These are phyloP conservation scores for Mesoligia furuncula DNA, from an alignment of 2,888 invertebrate genomes.

Conservation along the genomic window DNA sequence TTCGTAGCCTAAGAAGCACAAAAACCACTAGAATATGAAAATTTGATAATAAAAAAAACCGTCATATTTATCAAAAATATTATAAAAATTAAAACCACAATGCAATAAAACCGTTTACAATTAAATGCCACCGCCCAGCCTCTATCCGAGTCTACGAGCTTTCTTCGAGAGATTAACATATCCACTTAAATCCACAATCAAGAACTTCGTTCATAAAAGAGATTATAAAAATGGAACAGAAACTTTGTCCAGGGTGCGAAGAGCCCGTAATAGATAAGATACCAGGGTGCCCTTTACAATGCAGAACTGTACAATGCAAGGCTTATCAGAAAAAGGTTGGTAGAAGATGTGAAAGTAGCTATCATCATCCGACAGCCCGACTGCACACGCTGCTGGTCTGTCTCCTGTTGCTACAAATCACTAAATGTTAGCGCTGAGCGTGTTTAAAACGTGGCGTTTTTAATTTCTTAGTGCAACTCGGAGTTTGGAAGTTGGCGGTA, in stretches of 20 bases:
- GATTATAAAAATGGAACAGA: conserved; percentile 72
- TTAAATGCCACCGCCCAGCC: background rate
- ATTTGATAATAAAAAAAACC: background rate
- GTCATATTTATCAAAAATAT: background rate
- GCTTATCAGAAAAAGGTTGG: conserved; percentile 69
- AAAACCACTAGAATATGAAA: background rate
- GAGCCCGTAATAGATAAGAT: conserved; percentile 73
- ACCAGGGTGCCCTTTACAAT: conserved; percentile 79
- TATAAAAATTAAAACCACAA: background rate
- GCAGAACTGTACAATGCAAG: conserved; percentile 78
- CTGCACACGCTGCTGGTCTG: too few relatives aligned
- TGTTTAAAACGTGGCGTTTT: background rate
- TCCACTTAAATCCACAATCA: background rate
- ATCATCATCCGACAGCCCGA: too few relatives aligned
- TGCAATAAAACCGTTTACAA: background rate
- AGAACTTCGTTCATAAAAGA: background rate
- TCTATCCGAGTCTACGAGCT: background rate
- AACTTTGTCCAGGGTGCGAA: conserved; percentile 75
- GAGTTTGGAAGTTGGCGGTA: too few relatives aligned
- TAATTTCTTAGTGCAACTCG: background rate
- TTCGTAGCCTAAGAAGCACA: too few relatives aligned
- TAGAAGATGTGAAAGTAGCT: background rate
- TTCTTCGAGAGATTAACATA: background rate
- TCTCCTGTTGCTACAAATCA: background rate
- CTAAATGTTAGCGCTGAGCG: background rate